These are phyloP conservation scores for Danionella dracula DNA, from an alignment of 2,797 vertebrate species.

Conservation along the genomic window DNA sequence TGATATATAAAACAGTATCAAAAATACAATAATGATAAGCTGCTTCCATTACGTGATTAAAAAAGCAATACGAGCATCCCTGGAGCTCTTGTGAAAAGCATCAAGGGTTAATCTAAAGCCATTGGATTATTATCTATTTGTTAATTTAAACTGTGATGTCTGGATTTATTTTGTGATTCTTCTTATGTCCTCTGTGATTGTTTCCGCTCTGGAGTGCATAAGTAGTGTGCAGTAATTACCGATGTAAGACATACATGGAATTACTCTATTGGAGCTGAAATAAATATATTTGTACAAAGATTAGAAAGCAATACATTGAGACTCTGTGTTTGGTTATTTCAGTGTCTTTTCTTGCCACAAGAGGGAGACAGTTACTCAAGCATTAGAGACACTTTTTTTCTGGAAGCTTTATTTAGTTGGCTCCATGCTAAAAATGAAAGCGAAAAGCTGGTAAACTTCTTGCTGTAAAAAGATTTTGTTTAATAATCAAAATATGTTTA, in stretches of 20 bases:
- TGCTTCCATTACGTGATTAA: background rate
- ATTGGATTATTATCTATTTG: background rate
- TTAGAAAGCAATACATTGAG: background rate
- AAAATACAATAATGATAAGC: background rate
- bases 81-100: background rate
- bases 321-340: background rate
- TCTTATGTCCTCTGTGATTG: background rate
- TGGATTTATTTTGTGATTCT: background rate
- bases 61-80: constrained; percentile 22
- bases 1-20: background rate
- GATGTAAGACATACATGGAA: background rate
- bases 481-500: too few species aligned
- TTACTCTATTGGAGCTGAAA: constrained; percentile 56
- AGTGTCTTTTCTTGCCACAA: constrained; percentile 48
- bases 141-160: background rate
- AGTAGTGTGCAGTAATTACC: constrained; percentile 1
- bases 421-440: too few species aligned
- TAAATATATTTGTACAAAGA: constrained; percentile 68
- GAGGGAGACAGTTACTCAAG: constrained; percentile 52
- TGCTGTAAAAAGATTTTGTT: too few species aligned
- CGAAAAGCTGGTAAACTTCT: too few species aligned
- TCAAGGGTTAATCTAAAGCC: background rate
- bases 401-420: too few species aligned
- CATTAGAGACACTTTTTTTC: background rate
- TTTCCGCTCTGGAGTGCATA: constrained; percentile 5